A percentile compares a stretch with the other conserved stretches of the same genome.
phyloP scores from a whole-genome alignment of 2,797 vertebrate species.

The Botia almorhae region DNA sequence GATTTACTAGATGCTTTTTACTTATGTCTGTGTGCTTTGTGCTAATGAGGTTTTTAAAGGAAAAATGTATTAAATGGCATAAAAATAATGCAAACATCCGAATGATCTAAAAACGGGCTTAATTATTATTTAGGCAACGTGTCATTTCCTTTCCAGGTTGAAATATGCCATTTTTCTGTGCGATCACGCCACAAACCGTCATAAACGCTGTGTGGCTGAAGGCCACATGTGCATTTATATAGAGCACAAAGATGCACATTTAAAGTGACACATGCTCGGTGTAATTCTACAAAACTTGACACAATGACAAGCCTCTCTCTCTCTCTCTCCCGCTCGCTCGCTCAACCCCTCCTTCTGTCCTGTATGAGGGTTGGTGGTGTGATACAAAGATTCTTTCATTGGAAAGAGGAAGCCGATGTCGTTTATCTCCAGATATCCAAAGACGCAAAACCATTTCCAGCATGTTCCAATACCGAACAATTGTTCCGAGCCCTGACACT shows the following conservation, averaged over 20 bases:
- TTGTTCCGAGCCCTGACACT: not conserved
- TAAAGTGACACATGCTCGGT: conserved; percentile 25
- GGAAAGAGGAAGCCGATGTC: conserved; percentile 16
- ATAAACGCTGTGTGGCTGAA: not conserved
- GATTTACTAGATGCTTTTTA: too few species aligned
- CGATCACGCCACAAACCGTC: not conserved
- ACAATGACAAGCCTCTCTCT: not conserved
- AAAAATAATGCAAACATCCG: too few species aligned
- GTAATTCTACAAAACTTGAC: conserved; percentile 7
- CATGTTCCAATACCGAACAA: not conserved
- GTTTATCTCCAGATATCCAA: not conserved
- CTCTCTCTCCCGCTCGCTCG: not conserved
- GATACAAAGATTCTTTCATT: conserved; percentile 41
- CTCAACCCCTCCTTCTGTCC: not conserved
- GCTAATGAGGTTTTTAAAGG: too few species aligned
- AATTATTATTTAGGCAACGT: too few species aligned
- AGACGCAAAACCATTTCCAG: not conserved
- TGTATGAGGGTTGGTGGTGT: conserved; percentile 5
- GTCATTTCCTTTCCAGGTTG: too few species aligned
- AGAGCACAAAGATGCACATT: conserved; percentile 2
- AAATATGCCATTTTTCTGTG: too few species aligned
- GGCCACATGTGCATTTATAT: conserved; percentile 16
- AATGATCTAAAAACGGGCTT: too few species aligned
- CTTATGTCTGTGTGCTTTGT: too few species aligned
- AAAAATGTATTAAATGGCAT: too few species aligned